phyloP scores from a whole-genome alignment of 2,888 invertebrate species.

The Euplexia lucipara region DNA sequence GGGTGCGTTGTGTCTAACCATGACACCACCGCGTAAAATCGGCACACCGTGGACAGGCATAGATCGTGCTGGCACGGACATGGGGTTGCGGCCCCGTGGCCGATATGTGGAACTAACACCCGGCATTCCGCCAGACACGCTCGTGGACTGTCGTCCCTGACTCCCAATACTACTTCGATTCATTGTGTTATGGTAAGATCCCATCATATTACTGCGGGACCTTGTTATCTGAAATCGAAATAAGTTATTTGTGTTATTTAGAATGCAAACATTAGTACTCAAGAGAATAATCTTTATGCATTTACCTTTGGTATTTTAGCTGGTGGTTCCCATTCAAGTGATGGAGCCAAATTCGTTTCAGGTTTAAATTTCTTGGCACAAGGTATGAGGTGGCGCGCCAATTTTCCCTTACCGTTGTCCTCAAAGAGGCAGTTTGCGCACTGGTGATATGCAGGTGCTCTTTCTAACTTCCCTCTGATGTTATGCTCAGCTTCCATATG shows the following conservation, averaged over 20 bases:
- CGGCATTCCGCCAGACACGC: constrained; percentile 65
- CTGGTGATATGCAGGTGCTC: constrained; percentile 97
- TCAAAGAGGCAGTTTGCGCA: constrained; percentile 99
- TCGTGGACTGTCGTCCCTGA: constrained; percentile 70
- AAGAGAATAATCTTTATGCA: constrained; percentile 15
- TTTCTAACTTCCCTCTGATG: constrained; percentile 95
- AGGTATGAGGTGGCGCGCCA: constrained; percentile 96
- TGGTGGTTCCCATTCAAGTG: constrained; percentile 98
- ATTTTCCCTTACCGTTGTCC: constrained; percentile 97
- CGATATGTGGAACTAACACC: constrained; percentile 72
- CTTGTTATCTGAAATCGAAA: constrained; percentile 77
- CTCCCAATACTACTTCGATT: constrained; percentile 83
- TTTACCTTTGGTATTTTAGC: constrained; percentile 96
- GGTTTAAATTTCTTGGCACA: constrained; percentile 98
- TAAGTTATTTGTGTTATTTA: neutral
- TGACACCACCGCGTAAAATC: constrained; percentile 91
- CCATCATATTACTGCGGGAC: constrained; percentile 84
- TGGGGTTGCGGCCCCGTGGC: constrained; percentile 87
- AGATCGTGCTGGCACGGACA: constrained; percentile 77
- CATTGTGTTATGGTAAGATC: constrained; percentile 83
- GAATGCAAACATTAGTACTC: neutral
- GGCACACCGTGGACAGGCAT: constrained; percentile 86
- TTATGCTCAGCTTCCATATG: constrained; percentile 99
- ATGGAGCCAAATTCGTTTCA: constrained; percentile 96
- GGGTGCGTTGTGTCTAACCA: constrained; percentile 93